Percentiles rank a stretch among this genome's conserved stretches.
Conservation (phyloP, 2,888 invertebrate species). For the Acholoe squamosa region DNA sequence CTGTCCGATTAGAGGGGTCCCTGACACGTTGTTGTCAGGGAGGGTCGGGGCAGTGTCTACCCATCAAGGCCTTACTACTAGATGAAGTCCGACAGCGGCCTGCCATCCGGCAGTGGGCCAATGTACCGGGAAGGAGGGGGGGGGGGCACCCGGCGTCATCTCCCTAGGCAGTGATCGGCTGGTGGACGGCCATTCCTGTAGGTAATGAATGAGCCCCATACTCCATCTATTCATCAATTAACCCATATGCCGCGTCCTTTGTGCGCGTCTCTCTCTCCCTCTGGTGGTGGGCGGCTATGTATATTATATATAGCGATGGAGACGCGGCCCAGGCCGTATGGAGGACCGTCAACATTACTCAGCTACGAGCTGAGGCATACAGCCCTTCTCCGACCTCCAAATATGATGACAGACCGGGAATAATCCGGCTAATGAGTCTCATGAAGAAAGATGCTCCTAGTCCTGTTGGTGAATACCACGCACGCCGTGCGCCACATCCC, state of each 20-base stretch:
- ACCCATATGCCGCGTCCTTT: conserved; percentile 58
- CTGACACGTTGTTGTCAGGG: neutral
- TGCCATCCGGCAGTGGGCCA: neutral
- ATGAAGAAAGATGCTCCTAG: conserved; percentile 19
- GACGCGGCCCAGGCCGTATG: neutral
- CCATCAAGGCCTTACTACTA: neutral
- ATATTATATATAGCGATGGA: conserved; percentile 12
- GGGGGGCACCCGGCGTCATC: neutral
- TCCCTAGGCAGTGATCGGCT: conserved; percentile 40
- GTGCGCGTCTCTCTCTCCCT: neutral
- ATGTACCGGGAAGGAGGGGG: neutral
- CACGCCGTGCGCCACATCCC: neutral
- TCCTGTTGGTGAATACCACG: neutral
- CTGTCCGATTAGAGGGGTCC: no score
- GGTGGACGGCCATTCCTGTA: neutral
- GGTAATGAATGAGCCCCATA: conserved; percentile 50
- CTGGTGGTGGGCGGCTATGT: neutral
- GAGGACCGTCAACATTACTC: conserved; percentile 21
- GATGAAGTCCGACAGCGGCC: neutral
- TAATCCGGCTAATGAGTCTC: conserved; percentile 47
- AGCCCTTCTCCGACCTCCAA: conserved; percentile 17
- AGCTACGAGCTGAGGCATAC: neutral
- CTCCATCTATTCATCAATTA: conserved; percentile 59
- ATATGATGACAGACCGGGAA: conserved; percentile 49
- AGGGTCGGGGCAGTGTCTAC: neutral